Evolutionary conservation across 2,888 invertebrate species (phyloP).

Genomic region (Diarsia mendica): DNA sequence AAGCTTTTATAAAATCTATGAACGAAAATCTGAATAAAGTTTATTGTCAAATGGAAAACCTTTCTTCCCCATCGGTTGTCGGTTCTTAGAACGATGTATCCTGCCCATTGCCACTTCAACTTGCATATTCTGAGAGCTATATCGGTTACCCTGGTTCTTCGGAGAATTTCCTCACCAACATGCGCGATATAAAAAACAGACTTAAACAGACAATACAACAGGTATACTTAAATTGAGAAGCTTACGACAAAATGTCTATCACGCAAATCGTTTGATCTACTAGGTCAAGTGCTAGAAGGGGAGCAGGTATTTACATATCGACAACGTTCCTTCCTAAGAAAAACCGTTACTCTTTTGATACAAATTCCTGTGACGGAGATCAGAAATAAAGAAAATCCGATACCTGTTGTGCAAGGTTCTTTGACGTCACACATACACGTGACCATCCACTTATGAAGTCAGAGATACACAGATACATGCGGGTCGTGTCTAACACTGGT

Average conservation of each 20-base stretch:
- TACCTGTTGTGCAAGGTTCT: neutral
- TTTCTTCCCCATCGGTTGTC: too few relatives aligned
- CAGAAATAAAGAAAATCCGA: conserved; percentile 7
- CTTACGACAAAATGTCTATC: conserved; percentile 13
- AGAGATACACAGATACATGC: neutral
- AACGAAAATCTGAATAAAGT: neutral
- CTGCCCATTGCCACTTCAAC: too few relatives aligned
- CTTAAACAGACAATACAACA: too few relatives aligned
- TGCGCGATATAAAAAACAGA: neutral
- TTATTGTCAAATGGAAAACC: neutral
- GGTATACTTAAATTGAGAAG: neutral
- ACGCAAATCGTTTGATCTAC: conserved; percentile 33
- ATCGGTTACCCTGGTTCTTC: too few relatives aligned
- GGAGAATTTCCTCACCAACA: neutral
- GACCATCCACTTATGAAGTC: neutral
- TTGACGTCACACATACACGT: conserved; percentile 15
- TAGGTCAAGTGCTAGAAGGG: conserved; percentile 26
- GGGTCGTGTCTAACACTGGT: too few relatives aligned
- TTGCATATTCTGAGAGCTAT: too few relatives aligned
- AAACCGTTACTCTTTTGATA: neutral
- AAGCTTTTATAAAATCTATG: conserved; percentile 22
- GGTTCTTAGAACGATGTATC: too few relatives aligned
- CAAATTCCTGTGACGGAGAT: neutral
- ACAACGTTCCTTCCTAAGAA: neutral
- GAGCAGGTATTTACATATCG: conserved; percentile 27